A percentile compares a stretch with the other conserved stretches of the same genome.
Conservation (phyloP, 2,888 invertebrate species). For the Rhamnusium bicolor region DNA sequence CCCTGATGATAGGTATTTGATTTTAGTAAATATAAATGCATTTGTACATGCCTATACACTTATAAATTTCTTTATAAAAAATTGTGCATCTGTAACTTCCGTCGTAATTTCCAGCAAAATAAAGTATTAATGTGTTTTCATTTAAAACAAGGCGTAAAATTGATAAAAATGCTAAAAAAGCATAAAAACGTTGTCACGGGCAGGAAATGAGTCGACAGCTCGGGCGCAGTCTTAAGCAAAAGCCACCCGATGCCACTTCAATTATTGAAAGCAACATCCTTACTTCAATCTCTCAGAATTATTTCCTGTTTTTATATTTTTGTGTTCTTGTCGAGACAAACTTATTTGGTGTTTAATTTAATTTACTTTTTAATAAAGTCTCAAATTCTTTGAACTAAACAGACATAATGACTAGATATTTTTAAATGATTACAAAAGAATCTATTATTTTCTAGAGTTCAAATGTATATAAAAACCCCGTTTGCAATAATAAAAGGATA, state of each 20-base stretch:
- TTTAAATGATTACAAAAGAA: too few species aligned
- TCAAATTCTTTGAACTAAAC: too few species aligned
- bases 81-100: constrained; percentile 32
- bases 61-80: not conserved
- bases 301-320: constrained; percentile 45
- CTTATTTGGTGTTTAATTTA: constrained; percentile 17
- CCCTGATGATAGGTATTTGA: too few species aligned
- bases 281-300: constrained; percentile 44
- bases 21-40: not conserved
- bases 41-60: not conserved
- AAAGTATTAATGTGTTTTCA: constrained; percentile 50
- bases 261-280: constrained; percentile 46
- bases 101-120: constrained; percentile 50
- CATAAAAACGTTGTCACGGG: constrained; percentile 52
- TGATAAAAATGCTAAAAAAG: constrained; percentile 48
- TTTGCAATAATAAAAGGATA: too few species aligned
- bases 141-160: constrained; percentile 52
- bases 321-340: constrained; percentile 30
- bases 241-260: constrained; percentile 35
- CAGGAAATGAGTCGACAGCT: constrained; percentile 55
- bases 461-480: too few species aligned
- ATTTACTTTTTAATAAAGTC: constrained; percentile 2
- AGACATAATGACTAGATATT: too few species aligned
- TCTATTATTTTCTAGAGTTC: too few species aligned
- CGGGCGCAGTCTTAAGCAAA: constrained; percentile 29